A percentile compares a stretch with the other conserved stretches of the same genome.
These are phyloP conservation scores for Piscicola geometra DNA, from an alignment of 2,888 invertebrate species.

Conservation along the genomic window DNA sequence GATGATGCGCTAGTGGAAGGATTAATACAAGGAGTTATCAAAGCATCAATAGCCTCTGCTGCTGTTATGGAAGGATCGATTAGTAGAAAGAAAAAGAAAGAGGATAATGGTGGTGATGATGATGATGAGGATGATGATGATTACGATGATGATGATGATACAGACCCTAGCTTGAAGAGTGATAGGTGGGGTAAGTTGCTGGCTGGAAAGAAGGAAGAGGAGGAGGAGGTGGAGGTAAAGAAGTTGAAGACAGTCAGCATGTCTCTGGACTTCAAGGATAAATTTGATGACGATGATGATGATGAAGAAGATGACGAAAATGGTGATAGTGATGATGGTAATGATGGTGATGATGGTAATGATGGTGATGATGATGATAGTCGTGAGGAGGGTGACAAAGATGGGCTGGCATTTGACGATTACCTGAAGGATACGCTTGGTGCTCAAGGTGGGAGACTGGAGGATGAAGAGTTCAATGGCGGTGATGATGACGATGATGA, in stretches of 20 bases:
- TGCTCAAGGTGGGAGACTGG: too few species aligned
- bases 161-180: slow-evolving; percentile 9
- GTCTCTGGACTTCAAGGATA: slow-evolving; percentile 15
- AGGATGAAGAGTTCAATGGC: neutral
- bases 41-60: too few species aligned
- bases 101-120: slow-evolving; percentile 5
- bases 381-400: neutral
- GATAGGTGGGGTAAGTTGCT: slow-evolving; percentile 13
- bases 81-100: too few species aligned
- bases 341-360: neutral
- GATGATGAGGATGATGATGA: slow-evolving; percentile 2
- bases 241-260: neutral
- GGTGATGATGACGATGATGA: neutral
- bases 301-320: neutral
- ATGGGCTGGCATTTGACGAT: neutral
- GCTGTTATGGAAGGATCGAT: too few species aligned
- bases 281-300: neutral
- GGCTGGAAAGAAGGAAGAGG: neutral
- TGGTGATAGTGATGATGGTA: neutral
- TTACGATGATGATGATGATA: slow-evolving; percentile 10
- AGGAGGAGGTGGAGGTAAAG: neutral
- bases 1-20: too few species aligned
- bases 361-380: slow-evolving; percentile 1
- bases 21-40: too few species aligned
- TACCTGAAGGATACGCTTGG: slow-evolving; percentile 4